Percentiles rank a stretch among this genome's conserved stretches.
phyloP scores from a whole-genome alignment of 2,888 invertebrate species.

The Zelleria hepariella region DNA sequence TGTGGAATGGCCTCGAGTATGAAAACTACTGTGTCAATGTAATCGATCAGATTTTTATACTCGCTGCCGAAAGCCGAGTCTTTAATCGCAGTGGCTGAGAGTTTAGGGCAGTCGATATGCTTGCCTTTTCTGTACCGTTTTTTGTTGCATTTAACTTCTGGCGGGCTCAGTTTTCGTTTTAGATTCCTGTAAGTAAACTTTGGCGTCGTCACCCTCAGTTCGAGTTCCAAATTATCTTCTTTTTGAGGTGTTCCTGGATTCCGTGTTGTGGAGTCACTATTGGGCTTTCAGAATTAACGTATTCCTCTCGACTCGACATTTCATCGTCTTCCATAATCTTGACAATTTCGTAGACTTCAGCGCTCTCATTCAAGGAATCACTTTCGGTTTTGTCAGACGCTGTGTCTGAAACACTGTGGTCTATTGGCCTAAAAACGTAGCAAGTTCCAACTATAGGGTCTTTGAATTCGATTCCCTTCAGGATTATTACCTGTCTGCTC shows the following conservation, averaged over 20 bases:
- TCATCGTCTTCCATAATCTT: neutral
- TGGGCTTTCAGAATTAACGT: neutral
- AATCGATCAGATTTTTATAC: constrained; percentile 40
- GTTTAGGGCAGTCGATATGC: constrained; percentile 50
- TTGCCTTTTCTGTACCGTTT: constrained; percentile 53
- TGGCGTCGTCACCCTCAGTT: neutral
- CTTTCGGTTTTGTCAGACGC: neutral
- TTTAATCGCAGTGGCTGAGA: constrained; percentile 22
- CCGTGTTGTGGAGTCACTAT: neutral
- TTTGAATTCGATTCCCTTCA: constrained; percentile 38
- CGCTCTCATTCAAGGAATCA: neutral
- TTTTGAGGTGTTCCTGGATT: neutral
- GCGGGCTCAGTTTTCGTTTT: constrained; percentile 17
- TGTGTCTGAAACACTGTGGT: neutral
- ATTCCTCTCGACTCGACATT: neutral
- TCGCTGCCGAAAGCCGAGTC: constrained; percentile 40
- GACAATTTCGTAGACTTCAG: neutral
- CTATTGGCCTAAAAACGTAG: constrained; percentile 27
- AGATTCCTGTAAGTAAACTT: constrained; percentile 21
- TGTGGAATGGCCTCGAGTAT: constrained; percentile 46
- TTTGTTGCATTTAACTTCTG: constrained; percentile 14
- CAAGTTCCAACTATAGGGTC: constrained; percentile 35
- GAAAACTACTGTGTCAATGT: constrained; percentile 53
- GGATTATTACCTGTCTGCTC: constrained; percentile 23
- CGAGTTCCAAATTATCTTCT: neutral